Percentiles rank a stretch among this genome's conserved stretches.
Evolutionary conservation across 2,113 vertebrate genomes (phyloP).

Genomic region (Pogonocichla stellata): DNA sequence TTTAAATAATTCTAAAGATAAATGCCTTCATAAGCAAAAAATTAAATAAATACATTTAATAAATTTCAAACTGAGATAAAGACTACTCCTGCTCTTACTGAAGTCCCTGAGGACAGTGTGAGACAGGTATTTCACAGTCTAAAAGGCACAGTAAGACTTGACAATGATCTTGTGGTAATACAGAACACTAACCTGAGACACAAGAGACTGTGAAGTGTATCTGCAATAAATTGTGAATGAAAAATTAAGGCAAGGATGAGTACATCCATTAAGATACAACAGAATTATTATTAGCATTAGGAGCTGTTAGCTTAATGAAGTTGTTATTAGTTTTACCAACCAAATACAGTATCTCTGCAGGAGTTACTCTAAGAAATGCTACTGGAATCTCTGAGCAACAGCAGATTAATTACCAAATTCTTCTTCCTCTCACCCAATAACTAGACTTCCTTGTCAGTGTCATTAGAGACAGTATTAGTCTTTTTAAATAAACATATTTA

Average conservation of each 20-base stretch:
- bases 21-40: background rate
- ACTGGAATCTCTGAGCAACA: background rate
- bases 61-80: background rate
- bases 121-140: background rate
- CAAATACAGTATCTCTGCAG: background rate
- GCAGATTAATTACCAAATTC: background rate
- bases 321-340: background rate
- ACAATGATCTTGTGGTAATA: background rate
- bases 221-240: background rate
- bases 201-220: background rate
- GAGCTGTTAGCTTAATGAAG: slow-evolving; percentile 21
- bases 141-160: background rate
- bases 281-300: background rate
- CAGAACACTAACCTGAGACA: background rate
- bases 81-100: background rate
- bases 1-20: background rate
- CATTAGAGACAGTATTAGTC: background rate
- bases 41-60: background rate
- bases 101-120: background rate
- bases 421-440: background rate
- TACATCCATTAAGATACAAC: background rate
- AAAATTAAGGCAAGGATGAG: background rate
- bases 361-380: background rate
- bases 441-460: background rate
- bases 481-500: too few relatives aligned